These are phyloP conservation scores for Drosophila jambulina DNA, from an alignment of 1,140 invertebrate species.

Conservation along the genomic window DNA sequence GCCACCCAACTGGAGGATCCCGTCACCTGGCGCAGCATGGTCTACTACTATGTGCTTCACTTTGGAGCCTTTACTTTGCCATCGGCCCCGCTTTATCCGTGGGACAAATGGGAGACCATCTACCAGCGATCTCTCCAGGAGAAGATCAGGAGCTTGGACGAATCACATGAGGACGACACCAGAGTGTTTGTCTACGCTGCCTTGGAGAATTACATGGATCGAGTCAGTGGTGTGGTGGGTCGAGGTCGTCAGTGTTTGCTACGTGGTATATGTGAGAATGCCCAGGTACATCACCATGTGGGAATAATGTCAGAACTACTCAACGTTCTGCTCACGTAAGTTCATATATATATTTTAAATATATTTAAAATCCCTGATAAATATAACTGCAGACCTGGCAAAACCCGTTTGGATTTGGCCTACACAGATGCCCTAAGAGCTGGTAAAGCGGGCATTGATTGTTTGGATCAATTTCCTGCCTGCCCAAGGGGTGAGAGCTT, in stretches of 20 bases:
- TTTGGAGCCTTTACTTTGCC: slow-evolving; percentile 71
- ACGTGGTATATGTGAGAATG: slow-evolving; percentile 81
- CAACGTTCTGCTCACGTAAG: slow-evolving; percentile 76
- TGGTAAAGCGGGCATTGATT: slow-evolving; percentile 66
- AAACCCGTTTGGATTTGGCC: slow-evolving; percentile 40
- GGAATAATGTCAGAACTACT: slow-evolving; percentile 74
- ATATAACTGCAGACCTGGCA: slow-evolving; percentile 59
- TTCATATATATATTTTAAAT: too few species aligned
- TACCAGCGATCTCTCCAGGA: slow-evolving; percentile 61
- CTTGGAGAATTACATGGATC: slow-evolving; percentile 75
- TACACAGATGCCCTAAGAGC: slow-evolving; percentile 62
- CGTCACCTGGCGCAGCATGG: slow-evolving; percentile 68
- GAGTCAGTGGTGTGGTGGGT: slow-evolving; percentile 31
- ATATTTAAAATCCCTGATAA: too few species aligned
- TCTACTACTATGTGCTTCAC: slow-evolving; percentile 66
- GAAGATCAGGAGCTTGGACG: slow-evolving; percentile 49
- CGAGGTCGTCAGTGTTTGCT: slow-evolving; percentile 62
- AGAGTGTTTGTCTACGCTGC: slow-evolving; percentile 67
- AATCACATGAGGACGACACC: slow-evolving; percentile 63
- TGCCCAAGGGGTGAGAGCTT: slow-evolving; percentile 67
- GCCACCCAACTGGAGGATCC: slow-evolving; percentile 65
- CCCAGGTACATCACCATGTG: slow-evolving; percentile 74
- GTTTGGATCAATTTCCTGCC: slow-evolving; percentile 36
- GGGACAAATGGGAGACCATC: slow-evolving; percentile 80
- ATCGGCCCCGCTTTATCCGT: slow-evolving; percentile 68